Evolutionary conservation across 2,888 invertebrate species (phyloP).

Genomic region (Hirtodrosophila alboralis): DNA sequence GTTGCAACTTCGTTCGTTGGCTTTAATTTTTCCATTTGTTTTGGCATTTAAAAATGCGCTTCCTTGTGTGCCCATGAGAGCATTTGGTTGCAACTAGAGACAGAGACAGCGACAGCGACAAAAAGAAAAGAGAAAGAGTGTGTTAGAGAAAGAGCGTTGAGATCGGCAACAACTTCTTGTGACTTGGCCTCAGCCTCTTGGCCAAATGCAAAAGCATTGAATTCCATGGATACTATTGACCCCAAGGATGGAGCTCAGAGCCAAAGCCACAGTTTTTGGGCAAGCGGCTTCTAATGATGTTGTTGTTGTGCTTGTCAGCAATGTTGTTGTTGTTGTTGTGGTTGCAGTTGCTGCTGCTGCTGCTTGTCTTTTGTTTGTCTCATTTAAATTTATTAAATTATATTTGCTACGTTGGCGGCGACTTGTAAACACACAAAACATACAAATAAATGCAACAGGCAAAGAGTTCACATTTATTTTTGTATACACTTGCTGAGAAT

Average conservation of each 20-base stretch:
- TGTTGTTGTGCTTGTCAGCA: slow-evolving; percentile 46
- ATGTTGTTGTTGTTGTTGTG: slow-evolving; percentile 31
- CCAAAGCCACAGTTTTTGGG: slow-evolving; percentile 54
- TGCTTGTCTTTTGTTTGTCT: slow-evolving; percentile 55
- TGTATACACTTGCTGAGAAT: no score
- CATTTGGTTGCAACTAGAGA: slow-evolving; percentile 27
- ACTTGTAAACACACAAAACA: slow-evolving; percentile 35
- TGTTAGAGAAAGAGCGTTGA: neutral
- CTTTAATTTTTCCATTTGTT: slow-evolving; percentile 80
- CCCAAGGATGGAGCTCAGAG: slow-evolving; percentile 58
- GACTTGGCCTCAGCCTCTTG: slow-evolving; percentile 64
- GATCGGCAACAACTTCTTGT: slow-evolving; percentile 37
- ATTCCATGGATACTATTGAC: slow-evolving; percentile 78
- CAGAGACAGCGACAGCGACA: slow-evolving; percentile 18
- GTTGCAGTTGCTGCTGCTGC: slow-evolving; percentile 23
- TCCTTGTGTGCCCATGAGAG: slow-evolving; percentile 73
- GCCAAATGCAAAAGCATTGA: slow-evolving; percentile 76
- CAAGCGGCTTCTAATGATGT: slow-evolving; percentile 61
- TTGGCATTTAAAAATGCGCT: slow-evolving; percentile 79
- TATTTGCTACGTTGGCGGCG: slow-evolving; percentile 50
- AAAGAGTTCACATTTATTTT: slow-evolving; percentile 22
- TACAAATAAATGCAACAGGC: slow-evolving; percentile 33
- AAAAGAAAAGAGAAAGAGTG: neutral
- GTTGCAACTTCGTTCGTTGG: slow-evolving; percentile 69
- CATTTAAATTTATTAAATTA: slow-evolving; percentile 76